Percentiles rank a stretch among this genome's conserved stretches.
These are phyloP conservation scores for Zhuqinia jingwanae DNA, from an alignment of 2,888 invertebrate genomes.

Conservation along the genomic window DNA sequence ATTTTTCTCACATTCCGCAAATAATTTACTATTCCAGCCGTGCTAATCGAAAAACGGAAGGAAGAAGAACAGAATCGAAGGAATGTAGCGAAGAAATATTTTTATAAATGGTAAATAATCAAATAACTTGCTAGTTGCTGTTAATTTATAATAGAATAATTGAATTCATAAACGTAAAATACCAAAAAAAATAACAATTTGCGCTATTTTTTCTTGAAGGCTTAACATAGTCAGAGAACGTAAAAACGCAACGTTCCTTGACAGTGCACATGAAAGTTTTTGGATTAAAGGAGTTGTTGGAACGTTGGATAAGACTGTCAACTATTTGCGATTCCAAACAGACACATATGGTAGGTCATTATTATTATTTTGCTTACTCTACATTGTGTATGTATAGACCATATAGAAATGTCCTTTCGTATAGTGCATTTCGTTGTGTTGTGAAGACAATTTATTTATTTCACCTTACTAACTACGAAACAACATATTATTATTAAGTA, in stretches of 20 bases:
- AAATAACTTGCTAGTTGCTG: not conserved
- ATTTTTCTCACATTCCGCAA: not conserved
- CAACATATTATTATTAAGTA: not conserved
- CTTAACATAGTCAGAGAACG: slow-evolving; percentile 45
- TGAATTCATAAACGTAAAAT: not conserved
- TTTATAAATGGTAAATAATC: slow-evolving; percentile 61
- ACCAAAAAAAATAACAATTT: not conserved
- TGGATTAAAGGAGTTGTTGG: slow-evolving; percentile 62
- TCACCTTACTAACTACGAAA: not conserved
- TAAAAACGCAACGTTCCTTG: not conserved
- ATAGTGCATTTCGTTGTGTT: not conserved
- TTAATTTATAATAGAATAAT: not conserved
- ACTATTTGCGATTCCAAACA: slow-evolving; percentile 64
- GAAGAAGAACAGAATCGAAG: slow-evolving; percentile 35
- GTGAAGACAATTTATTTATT: not conserved
- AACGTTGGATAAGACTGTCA: slow-evolving; percentile 72
- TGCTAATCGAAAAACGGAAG: slow-evolving; percentile 53
- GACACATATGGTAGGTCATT: slow-evolving; percentile 31
- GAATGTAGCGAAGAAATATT: slow-evolving; percentile 65
- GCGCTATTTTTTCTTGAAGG: not conserved
- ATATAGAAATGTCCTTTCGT: too few relatives aligned
- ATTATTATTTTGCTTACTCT: too few relatives aligned
- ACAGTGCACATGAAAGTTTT: slow-evolving; percentile 65
- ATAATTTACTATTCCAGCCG: slow-evolving; percentile 27
- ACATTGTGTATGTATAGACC: too few relatives aligned